These are phyloP conservation scores for Cotesia chilonis DNA, from an alignment of 1,140 invertebrate species.

Conservation along the genomic window DNA sequence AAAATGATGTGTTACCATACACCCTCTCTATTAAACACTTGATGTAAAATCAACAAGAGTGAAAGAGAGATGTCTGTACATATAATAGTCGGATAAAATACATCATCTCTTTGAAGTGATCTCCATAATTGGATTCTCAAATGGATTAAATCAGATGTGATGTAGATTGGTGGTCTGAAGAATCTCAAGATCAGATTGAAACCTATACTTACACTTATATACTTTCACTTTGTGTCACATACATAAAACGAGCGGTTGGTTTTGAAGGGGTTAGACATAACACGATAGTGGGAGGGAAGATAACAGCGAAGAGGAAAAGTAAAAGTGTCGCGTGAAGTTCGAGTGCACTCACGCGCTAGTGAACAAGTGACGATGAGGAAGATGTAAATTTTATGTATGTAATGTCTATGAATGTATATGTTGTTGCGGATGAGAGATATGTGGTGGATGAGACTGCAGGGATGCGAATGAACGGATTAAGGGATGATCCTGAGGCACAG, in stretches of 20 bases:
- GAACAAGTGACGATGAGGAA: slow-evolving; percentile 8
- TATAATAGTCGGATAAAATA: background rate
- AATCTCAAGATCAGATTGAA: slow-evolving; percentile 31
- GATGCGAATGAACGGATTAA: slow-evolving; percentile 66
- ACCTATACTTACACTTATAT: slow-evolving; percentile 1
- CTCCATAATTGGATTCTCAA: slow-evolving; percentile 1
- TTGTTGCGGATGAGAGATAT: slow-evolving; percentile 39
- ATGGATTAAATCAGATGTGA: slow-evolving; percentile 16
- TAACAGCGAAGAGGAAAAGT: background rate
- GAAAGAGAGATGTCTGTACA: background rate
- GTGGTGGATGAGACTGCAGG: slow-evolving; percentile 47
- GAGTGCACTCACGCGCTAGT: slow-evolving; percentile 28
- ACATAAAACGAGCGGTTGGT: slow-evolving; percentile 31
- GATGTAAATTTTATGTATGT: background rate
- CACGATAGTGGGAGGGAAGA: background rate
- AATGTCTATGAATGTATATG: slow-evolving; percentile 9
- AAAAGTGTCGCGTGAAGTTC: slow-evolving; percentile 20
- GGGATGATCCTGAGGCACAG: slow-evolving; percentile 62
- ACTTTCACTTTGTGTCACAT: slow-evolving; percentile 17
- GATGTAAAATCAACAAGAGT: too few species aligned
- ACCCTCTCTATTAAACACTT: too few species aligned
- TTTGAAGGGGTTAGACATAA: background rate
- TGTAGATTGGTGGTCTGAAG: background rate
- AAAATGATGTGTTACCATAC: too few species aligned
- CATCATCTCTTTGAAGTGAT: background rate